These are phyloP conservation scores for Columba guinea DNA, from an alignment of 2,797 vertebrate genomes.

Conservation along the genomic window DNA sequence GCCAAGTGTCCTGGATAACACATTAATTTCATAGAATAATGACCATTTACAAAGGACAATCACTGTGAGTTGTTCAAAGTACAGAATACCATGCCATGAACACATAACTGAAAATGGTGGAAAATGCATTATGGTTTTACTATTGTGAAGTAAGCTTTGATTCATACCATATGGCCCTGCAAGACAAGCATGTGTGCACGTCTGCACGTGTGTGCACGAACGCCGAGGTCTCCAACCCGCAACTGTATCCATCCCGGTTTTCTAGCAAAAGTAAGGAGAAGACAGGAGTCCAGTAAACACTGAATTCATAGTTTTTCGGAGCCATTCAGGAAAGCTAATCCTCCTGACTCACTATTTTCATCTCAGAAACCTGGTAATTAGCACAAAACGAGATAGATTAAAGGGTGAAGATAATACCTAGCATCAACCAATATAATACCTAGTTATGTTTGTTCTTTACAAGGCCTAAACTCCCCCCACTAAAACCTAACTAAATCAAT, in stretches of 20 bases:
- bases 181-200: not conserved
- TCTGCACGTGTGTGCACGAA: not conserved
- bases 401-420: not conserved
- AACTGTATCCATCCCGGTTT: not conserved
- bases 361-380: not conserved
- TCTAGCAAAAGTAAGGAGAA: not conserved
- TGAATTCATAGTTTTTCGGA: not conserved
- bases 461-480: not conserved
- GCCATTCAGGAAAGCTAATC: not conserved
- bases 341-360: not conserved
- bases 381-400: not conserved
- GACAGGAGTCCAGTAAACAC: not conserved
- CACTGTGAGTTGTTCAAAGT: not conserved
- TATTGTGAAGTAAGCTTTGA: constrained; percentile 32
- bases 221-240: not conserved
- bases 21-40: constrained; percentile 2
- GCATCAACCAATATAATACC: not conserved
- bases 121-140: constrained; percentile 52
- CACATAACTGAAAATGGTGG: constrained; percentile 21
- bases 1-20: not conserved
- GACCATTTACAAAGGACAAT: not conserved
- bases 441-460: not conserved
- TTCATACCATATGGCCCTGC: constrained; percentile 38
- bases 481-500: not conserved
- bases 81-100: not conserved